A percentile compares a stretch with the other conserved stretches of the same genome.
These are phyloP conservation scores for Malurus alboscapulatus DNA, from an alignment of 2,113 vertebrate genomes.

Conservation along the genomic window DNA sequence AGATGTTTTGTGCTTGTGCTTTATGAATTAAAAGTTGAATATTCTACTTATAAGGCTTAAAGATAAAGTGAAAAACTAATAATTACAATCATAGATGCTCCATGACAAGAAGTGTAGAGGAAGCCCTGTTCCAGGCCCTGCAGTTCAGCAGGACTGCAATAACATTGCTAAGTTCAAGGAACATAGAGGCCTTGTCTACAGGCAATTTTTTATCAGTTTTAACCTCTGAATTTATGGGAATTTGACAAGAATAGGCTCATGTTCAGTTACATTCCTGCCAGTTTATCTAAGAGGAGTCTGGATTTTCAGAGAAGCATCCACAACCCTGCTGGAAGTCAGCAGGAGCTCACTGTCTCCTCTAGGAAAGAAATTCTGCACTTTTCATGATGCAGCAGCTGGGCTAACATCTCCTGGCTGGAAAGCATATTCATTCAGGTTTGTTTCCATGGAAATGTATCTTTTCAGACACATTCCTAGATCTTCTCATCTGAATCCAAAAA, in stretches of 20 bases:
- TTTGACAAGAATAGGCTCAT: background rate
- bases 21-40: background rate
- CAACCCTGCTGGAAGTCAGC: background rate
- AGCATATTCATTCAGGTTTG: background rate
- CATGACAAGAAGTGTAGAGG: background rate
- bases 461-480: background rate
- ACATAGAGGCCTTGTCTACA: background rate
- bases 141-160: background rate
- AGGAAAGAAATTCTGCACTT: background rate
- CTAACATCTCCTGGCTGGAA: background rate
- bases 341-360: background rate
- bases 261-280: background rate
- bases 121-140: background rate
- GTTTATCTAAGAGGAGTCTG: background rate
- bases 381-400: background rate
- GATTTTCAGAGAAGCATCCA: background rate
- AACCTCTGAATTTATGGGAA: background rate
- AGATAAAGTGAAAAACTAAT: background rate
- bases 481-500: background rate
- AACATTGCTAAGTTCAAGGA: background rate
- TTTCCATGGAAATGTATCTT: slow-evolving; percentile 9
- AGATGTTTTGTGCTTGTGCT: background rate
- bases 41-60: background rate
- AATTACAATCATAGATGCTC: background rate
- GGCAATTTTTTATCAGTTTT: background rate